Percentiles rank a stretch among this genome's conserved stretches.
Evolutionary conservation across 2,888 invertebrate species (phyloP).

Genomic region (Phengaris alcon): DNA sequence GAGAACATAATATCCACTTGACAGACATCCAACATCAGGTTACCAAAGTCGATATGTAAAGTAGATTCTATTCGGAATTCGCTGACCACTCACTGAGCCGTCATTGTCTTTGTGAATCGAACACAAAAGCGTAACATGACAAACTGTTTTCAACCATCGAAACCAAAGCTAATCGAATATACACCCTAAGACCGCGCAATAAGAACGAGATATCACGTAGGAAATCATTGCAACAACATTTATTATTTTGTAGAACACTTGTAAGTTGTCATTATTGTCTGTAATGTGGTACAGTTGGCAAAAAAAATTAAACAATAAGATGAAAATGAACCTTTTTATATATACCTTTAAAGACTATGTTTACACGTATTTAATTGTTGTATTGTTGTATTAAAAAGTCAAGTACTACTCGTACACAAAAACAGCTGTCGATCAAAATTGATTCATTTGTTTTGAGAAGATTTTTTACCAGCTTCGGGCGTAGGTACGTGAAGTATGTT

Average conservation of each 20-base stretch:
- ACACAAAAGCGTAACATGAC: conserved; percentile 59
- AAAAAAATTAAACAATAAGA: conserved; percentile 30
- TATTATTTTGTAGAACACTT: conserved; percentile 50
- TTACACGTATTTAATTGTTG: conserved; percentile 24
- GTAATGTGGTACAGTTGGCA: conserved; percentile 57
- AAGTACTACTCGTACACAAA: background rate
- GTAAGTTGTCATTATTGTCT: conserved; percentile 75
- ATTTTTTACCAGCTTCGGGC: background rate
- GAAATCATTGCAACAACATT: conserved; percentile 23
- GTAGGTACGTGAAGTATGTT: background rate
- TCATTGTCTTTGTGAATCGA: conserved; percentile 64
- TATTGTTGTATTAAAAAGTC: conserved; percentile 11
- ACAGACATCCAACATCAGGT: background rate
- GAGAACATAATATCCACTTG: conserved; percentile 15
- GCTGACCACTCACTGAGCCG: conserved; percentile 68
- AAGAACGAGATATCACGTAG: conserved; percentile 36
- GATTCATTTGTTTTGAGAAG: conserved; percentile 24
- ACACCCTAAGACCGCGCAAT: conserved; percentile 40
- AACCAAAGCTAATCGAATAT: conserved; percentile 37
- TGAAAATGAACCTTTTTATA: background rate
- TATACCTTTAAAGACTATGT: conserved; percentile 11
- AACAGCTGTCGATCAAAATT: conserved; percentile 21
- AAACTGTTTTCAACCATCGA: conserved; percentile 33
- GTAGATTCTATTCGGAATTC: conserved; percentile 31
- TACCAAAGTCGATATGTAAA: conserved; percentile 16